These are phyloP conservation scores for Harpalus rufipes DNA, from an alignment of 2,888 invertebrate species.

Conservation along the genomic window DNA sequence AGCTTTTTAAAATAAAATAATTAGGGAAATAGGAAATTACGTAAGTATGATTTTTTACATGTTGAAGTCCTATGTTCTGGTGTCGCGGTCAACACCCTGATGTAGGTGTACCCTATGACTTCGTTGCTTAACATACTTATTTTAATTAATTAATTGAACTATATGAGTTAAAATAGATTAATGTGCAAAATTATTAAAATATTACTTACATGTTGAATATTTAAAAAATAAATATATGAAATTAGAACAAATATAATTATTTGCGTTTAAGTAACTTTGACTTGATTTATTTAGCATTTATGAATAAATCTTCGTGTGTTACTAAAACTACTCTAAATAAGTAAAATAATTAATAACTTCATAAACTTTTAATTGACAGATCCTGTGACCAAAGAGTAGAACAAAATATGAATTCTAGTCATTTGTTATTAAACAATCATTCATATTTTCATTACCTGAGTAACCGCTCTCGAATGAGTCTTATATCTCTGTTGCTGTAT, in stretches of 20 bases:
- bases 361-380: slow-evolving; percentile 6
- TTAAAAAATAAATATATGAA: neutral
- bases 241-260: too few relatives aligned
- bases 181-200: neutral
- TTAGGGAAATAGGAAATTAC: too few relatives aligned
- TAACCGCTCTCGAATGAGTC: slow-evolving; percentile 75
- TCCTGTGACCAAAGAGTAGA: slow-evolving; percentile 5
- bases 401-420: slow-evolving; percentile 21
- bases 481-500: slow-evolving; percentile 74
- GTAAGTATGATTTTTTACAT: too few relatives aligned
- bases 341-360: neutral
- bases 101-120: too few relatives aligned
- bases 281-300: neutral
- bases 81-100: too few relatives aligned
- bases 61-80: too few relatives aligned
- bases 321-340: too few relatives aligned
- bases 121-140: too few relatives aligned
- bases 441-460: slow-evolving; percentile 72
- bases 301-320: too few relatives aligned
- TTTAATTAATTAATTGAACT: too few relatives aligned
- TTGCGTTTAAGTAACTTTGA: neutral
- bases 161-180: too few relatives aligned
- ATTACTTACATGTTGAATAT: neutral
- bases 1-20: too few relatives aligned
- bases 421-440: neutral